Conservation (phyloP, 2,113 vertebrate genomes). For the Pachycephala philippinensis region DNA sequence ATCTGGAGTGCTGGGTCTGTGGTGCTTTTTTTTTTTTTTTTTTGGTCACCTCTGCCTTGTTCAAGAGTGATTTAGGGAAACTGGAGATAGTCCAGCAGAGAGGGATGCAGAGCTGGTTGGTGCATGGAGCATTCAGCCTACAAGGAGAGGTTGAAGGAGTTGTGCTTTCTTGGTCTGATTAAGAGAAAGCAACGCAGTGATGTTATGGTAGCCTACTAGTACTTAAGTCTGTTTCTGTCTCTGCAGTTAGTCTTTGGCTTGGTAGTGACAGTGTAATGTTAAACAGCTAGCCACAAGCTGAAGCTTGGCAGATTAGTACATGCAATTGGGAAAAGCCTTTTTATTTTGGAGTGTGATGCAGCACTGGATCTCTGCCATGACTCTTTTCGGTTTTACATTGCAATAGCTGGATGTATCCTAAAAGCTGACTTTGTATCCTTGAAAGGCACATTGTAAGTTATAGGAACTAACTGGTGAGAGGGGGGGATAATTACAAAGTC, state of each 20-base stretch:
- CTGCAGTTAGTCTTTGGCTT: neutral
- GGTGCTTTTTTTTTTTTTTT: neutral
- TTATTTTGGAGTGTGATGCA: neutral
- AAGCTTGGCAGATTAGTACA: neutral
- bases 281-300: neutral
- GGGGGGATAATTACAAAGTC: neutral
- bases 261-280: neutral
- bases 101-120: neutral
- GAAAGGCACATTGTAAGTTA: neutral
- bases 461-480: neutral
- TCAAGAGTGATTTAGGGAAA: neutral
- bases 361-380: neutral
- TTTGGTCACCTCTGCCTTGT: neutral
- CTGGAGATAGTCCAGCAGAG: neutral
- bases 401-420: neutral
- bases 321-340: neutral
- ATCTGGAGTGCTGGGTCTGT: neutral
- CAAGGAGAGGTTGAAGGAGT: neutral
- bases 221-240: neutral
- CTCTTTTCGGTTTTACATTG: neutral
- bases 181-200: neutral
- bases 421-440: neutral
- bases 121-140: neutral
- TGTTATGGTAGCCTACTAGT: neutral
- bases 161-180: neutral